Conservation (phyloP, 1,140 invertebrate species). For the Meteorus sp. region DNA sequence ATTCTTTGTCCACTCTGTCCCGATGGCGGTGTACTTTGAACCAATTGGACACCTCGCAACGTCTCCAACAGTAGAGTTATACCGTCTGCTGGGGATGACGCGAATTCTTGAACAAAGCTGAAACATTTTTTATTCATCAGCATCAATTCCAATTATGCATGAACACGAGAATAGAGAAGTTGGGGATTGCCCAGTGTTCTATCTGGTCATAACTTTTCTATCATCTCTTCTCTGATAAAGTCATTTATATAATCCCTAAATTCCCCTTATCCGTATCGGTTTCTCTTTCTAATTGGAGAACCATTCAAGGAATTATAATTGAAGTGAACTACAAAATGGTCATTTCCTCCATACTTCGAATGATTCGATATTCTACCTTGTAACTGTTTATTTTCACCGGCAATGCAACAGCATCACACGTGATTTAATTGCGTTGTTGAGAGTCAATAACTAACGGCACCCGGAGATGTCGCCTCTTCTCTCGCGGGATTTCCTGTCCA, state of each 20-base stretch:
- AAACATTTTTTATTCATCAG: constrained; percentile 38
- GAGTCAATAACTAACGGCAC: constrained; percentile 13
- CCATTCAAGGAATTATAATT: no score
- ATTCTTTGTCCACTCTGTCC: constrained; percentile 56
- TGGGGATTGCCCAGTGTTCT: no score
- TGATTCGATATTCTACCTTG: no score
- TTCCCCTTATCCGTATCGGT: no score
- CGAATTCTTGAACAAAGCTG: constrained; percentile 89
- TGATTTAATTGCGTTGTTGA: constrained; percentile 18
- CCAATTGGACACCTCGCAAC: constrained; percentile 79
- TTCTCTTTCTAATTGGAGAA: no score
- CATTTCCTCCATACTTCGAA: no score
- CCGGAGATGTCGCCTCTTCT: constrained; percentile 10
- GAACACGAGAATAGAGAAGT: no score
- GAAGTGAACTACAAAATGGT: no score
- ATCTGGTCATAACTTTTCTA: no score
- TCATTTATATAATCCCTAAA: no score
- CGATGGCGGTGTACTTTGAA: constrained; percentile 63
- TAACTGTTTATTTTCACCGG: constrained; percentile 3
- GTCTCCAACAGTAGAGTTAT: constrained; percentile 79
- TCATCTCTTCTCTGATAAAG: no score
- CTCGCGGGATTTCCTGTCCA: constrained; percentile 6
- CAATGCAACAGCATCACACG: background rate
- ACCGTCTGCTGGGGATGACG: constrained; percentile 80
- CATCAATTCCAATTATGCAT: no score